phyloP scores from a whole-genome alignment of 2,888 invertebrate species.

The Protodeltote pygarga region DNA sequence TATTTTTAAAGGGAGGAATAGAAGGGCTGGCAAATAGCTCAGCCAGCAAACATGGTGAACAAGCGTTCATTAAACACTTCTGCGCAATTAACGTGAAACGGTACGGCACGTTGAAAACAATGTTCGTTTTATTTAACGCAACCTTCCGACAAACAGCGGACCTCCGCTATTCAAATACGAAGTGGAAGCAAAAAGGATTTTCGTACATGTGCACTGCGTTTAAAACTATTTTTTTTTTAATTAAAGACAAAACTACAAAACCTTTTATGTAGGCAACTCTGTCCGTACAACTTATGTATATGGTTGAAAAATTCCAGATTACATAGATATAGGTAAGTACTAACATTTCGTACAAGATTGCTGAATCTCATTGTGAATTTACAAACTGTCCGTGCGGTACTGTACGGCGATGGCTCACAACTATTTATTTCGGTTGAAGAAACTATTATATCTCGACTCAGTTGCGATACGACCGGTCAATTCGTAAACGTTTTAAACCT shows the following conservation, averaged over 20 bases:
- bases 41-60: slow-evolving; percentile 64
- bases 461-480: slow-evolving; percentile 37
- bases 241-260: slow-evolving; percentile 10
- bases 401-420: slow-evolving; percentile 25
- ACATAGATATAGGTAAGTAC: too few species aligned
- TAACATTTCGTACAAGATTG: slow-evolving; percentile 8
- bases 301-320: slow-evolving; percentile 12
- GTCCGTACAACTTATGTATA: background rate
- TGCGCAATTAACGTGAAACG: slow-evolving; percentile 69
- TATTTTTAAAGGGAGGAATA: slow-evolving; percentile 51
- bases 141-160: slow-evolving; percentile 53
- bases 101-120: slow-evolving; percentile 64
- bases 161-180: slow-evolving; percentile 53
- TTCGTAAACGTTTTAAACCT: slow-evolving; percentile 32
- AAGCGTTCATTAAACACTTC: slow-evolving; percentile 77
- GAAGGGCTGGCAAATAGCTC: slow-evolving; percentile 57
- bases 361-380: slow-evolving; percentile 17
- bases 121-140: slow-evolving; percentile 65
- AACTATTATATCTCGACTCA: slow-evolving; percentile 27
- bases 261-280: slow-evolving; percentile 3
- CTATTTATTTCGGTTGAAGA: slow-evolving; percentile 31
- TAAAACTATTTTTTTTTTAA: slow-evolving; percentile 26
- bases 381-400: slow-evolving; percentile 11
- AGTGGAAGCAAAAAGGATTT: slow-evolving; percentile 47
- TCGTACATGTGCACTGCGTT: slow-evolving; percentile 7